Base-by-base conservation (phyloP, 2,113 vertebrate genomes). In the Phodopus roborovskii region DNA sequence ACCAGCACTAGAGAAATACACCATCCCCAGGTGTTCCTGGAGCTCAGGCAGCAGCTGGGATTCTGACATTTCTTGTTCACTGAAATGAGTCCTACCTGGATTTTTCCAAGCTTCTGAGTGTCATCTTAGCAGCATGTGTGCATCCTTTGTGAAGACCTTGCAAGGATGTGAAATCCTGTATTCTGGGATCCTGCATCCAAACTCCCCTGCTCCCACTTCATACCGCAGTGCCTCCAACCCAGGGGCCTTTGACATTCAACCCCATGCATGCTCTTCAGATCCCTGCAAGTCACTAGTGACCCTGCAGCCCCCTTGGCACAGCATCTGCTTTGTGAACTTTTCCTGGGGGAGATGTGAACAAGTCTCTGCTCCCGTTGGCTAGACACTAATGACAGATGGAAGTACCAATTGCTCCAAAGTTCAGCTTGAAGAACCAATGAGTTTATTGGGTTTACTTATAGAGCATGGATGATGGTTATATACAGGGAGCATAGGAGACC, bases 121-220 rank as follows among this genome's bases (percentile, higher is more conserved):
- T 70, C 84, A 26, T 56, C 48, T 58, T n/a, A 20, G 56, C 48
- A 19, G 83, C 0, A 0, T 30, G 16, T 48, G 58, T 68, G 60
- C 64, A 15, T 70, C 20, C 0, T 42, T 58, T 71, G 48, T 79
- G 1, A 10, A 36, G 74, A 64, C 0, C 15, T 53, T 36, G 70
- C 48, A 26, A 15, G 73, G 62, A 53, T 48, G 39, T 36, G n/a
- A 45, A 45, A 0, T 13, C 86, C 77, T n/a, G 30, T 5, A 0
- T 68, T 77, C 86, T 1, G 39, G 71, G 53, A 33, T 19, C 26
- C 82, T 85, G 50, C 1, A 17, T 11, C 48, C 20, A 7, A 66
- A 6, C 1, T 66, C 82, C 58, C 56, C 30, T 22, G 3, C 0
- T 0, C 87, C 64, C 8, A 5, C 39, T 16, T 56, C 56, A 0